These are phyloP conservation scores for Scomber scombrus DNA, from an alignment of 2,113 vertebrate genomes.

Conservation along the genomic window DNA sequence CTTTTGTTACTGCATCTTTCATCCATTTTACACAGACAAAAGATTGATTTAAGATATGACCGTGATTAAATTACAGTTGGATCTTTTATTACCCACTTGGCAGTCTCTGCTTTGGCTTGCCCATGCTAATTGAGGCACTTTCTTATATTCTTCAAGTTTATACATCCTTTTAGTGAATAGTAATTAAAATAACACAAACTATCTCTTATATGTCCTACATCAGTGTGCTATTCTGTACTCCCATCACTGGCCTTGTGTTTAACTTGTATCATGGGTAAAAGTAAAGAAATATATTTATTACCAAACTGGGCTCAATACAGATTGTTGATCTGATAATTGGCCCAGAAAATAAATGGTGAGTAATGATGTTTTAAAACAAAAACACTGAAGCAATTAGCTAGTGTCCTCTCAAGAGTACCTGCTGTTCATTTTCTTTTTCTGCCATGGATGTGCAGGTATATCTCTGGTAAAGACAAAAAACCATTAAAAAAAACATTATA, in stretches of 20 bases:
- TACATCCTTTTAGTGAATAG: slow-evolving; percentile 13
- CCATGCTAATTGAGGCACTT: slow-evolving; percentile 3
- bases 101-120: slow-evolving; percentile 40
- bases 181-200: slow-evolving; percentile 6
- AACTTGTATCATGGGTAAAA: slow-evolving; percentile 16
- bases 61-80: slow-evolving; percentile 74
- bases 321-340: slow-evolving; percentile 53
- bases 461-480: background rate
- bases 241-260: background rate
- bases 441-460: slow-evolving; percentile 13
- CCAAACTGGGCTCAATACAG: slow-evolving; percentile 16
- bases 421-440: background rate
- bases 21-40: slow-evolving; percentile 69
- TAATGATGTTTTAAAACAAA: slow-evolving; percentile 47
- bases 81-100: slow-evolving; percentile 72
- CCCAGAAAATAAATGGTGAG: slow-evolving; percentile 42
- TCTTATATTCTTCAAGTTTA: slow-evolving; percentile 23
- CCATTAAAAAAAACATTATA: background rate
- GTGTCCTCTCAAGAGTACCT: slow-evolving; percentile 17
- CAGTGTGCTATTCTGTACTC: background rate
- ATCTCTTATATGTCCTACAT: slow-evolving; percentile 9
- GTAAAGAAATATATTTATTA: slow-evolving; percentile 12
- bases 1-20: slow-evolving; percentile 74
- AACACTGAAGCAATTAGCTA: slow-evolving; percentile 26
- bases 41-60: slow-evolving; percentile 80